Evolutionary conservation across 2,113 vertebrate genomes (phyloP), one percentile per base, ranked within the genome.

Genomic region (Psilopogon haemacephalus): DNA sequence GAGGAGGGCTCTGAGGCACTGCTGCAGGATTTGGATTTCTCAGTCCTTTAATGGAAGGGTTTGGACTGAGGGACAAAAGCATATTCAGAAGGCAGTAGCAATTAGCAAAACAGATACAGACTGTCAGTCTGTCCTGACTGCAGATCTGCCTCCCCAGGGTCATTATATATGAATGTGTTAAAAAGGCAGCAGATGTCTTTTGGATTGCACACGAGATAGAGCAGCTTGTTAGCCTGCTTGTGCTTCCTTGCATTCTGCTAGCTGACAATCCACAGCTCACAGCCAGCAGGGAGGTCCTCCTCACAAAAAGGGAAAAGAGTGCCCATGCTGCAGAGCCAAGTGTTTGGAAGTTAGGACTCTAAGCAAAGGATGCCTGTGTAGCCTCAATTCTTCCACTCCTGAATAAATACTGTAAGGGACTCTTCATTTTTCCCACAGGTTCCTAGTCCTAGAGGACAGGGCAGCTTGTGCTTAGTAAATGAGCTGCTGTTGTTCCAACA

Each of bases 181-280:
- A 93, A 81, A 59, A 93, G 84, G 86, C 86, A 96, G 93, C 93
- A 88, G 92, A 94, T 96, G 91, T 87, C 91, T 94, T 71, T 90
- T 91, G 80, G 58, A 50, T 70, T 74, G 59, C 81, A 84, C 83
- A 67, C 2, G 30, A 82, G 75, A 88, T 44, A 88, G 87, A 91
- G 84, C 72, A 95, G 90, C 59, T 80, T 93, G 81, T 60, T 77
- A 90, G 50, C 64, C 71, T 35, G 26, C 69, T 72, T 58, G 78
- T 9, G 11, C 78, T 60, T 54, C n/a, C 89, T 73, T 72, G 42
- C 2, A 2, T 69, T 86, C 85, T 85, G 85, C 74, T 94, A 17
- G 4, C 85, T 88, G 69, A 44, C 89, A 78, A 74, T n/a, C 46
- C 54, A 3, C 23, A 1, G 69, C 12, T 13, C 2, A 15, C 77